These are phyloP conservation scores for Ditylenchus weischeri DNA, from an alignment of 2,888 invertebrate genomes.

Conservation along the genomic window DNA sequence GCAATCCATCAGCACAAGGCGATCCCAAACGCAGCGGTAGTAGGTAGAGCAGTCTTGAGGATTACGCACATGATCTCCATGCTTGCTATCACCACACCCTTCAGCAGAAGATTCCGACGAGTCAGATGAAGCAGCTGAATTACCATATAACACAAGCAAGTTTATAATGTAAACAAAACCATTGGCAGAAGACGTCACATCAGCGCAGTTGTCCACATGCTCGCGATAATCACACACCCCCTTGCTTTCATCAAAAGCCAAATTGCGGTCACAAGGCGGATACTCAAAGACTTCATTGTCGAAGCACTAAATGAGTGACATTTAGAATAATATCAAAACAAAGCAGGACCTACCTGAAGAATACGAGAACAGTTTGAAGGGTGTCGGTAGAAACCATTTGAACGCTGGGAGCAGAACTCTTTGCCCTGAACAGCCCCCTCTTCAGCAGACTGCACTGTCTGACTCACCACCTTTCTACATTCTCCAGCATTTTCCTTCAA, in stretches of 20 bases:
- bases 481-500: not conserved
- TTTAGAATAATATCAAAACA: not conserved
- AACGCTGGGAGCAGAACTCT: conserved; percentile 35
- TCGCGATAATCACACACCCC: conserved; percentile 49
- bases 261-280: conserved; percentile 41
- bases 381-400: conserved; percentile 49
- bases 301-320: conserved; percentile 42
- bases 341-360: conserved; percentile 30
- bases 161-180: no score
- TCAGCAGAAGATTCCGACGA: not conserved
- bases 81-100: conserved; percentile 28
- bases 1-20: conserved; percentile 41
- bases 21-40: conserved; percentile 53
- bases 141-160: not conserved
- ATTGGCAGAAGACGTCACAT: not conserved
- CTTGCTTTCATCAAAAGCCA: conserved; percentile 47
- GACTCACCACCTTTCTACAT: not conserved
- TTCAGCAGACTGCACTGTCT: not conserved
- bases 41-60: conserved; percentile 40
- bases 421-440: not conserved
- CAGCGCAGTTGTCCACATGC: conserved; percentile 34
- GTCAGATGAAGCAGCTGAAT: not conserved
- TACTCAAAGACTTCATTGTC: conserved; percentile 45
- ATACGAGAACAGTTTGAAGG: conserved; percentile 43
- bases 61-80: conserved; percentile 45